Conservation (phyloP, 1,140 invertebrate genomes). For the Cherax destructor region DNA sequence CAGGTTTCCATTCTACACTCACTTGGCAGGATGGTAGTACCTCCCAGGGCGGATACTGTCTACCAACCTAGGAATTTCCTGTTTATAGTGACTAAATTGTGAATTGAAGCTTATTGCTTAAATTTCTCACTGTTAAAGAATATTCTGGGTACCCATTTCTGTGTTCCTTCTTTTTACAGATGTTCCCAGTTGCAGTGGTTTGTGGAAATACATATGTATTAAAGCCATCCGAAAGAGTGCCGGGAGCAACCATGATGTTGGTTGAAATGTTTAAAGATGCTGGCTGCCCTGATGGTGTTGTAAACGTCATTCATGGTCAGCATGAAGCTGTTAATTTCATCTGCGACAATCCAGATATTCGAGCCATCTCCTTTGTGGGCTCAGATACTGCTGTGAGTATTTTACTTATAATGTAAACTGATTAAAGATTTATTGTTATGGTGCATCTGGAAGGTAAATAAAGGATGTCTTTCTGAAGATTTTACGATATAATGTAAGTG, state of each 20-base stretch:
- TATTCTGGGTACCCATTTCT: not conserved
- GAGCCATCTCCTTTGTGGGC: constrained; percentile 98
- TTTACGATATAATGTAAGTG: too few species aligned
- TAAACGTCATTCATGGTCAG: constrained; percentile 97
- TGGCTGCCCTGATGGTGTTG: constrained; percentile 93
- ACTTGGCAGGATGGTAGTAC: too few species aligned
- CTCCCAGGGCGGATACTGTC: too few species aligned
- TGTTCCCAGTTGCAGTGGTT: constrained; percentile 88
- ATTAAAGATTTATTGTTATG: too few species aligned
- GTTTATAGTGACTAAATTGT: too few species aligned
- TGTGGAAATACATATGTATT: constrained; percentile 88
- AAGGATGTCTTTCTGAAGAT: too few species aligned
- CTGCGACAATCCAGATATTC: constrained; percentile 96
- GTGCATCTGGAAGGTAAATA: too few species aligned
- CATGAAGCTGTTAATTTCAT: constrained; percentile 97
- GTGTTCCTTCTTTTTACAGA: constrained; percentile 36
- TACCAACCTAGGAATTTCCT: too few species aligned
- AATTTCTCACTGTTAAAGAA: not conserved
- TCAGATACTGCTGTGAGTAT: constrained; percentile 90
- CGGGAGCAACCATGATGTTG: constrained; percentile 95
- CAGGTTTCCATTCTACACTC: too few species aligned
- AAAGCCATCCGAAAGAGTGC: constrained; percentile 97
- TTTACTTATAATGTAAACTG: too few species aligned
- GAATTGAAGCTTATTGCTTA: too few species aligned
- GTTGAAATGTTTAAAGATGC: constrained; percentile 92